Percentiles rank a stretch among this genome's conserved stretches.
Evolutionary conservation across 2,888 invertebrate genomes (phyloP).

Genomic region (Ellobium chinense): DNA sequence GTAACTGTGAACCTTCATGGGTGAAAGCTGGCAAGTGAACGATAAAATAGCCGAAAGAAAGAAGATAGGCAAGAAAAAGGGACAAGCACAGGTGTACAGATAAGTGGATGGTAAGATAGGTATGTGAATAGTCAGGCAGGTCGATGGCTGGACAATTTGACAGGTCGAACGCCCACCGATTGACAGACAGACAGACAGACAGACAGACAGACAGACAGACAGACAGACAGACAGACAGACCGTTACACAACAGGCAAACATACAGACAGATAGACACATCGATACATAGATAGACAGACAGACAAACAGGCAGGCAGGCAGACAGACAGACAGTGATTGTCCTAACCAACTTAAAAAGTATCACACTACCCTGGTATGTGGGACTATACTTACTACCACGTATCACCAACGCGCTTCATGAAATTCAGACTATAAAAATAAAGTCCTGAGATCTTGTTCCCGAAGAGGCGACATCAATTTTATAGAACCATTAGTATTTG

Average conservation of each 20-base stretch:
- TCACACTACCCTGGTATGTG: no score
- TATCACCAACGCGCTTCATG: no score
- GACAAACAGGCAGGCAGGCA: not conserved
- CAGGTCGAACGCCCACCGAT: no score
- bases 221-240: not conserved
- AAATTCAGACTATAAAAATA: no score
- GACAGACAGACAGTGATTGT: not conserved
- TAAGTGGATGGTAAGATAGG: not conserved
- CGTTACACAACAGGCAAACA: not conserved
- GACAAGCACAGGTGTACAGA: not conserved
- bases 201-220: not conserved
- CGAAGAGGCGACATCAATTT: no score
- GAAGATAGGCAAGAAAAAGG: constrained; percentile 1
- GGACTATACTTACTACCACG: no score
- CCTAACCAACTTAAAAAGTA: no score
- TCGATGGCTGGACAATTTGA: not conserved
- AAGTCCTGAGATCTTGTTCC: no score
- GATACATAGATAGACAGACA: not conserved
- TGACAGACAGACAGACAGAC: not conserved
- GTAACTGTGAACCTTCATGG: no score
- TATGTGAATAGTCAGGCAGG: not conserved
- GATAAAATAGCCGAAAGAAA: no score
- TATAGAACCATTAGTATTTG: no score
- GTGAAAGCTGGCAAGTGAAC: no score
- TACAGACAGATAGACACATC: not conserved